Evolutionary conservation across 2,113 vertebrate genomes (phyloP).

Genomic region (Clinocottus analis): DNA sequence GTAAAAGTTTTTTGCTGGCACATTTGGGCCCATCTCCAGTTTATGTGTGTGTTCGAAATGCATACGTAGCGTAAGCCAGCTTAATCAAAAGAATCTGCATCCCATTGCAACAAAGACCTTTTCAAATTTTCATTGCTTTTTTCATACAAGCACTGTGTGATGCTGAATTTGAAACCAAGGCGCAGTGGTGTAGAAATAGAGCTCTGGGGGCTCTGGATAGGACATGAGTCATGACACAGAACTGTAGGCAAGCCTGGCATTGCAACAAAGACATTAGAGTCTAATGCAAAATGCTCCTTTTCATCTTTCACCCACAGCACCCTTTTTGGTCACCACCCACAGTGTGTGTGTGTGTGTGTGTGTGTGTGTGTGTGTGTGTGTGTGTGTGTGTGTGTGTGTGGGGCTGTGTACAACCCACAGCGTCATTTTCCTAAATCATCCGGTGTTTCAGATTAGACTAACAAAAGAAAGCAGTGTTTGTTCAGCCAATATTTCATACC

Average conservation of each 20-base stretch:
- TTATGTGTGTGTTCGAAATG: slow-evolving; percentile 9
- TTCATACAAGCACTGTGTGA: slow-evolving; percentile 15
- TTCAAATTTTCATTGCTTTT: slow-evolving; percentile 24
- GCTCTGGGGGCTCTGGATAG: slow-evolving; percentile 44
- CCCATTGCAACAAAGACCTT: slow-evolving; percentile 35
- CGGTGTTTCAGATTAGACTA: slow-evolving; percentile 45
- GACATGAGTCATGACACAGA: slow-evolving; percentile 71
- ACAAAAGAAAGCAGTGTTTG: slow-evolving; percentile 48
- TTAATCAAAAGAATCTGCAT: slow-evolving; percentile 46
- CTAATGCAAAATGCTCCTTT: slow-evolving; percentile 50
- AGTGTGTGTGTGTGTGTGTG: slow-evolving; percentile 6
- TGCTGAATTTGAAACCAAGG: slow-evolving; percentile 27
- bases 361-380: slow-evolving; percentile 7
- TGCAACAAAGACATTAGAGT: slow-evolving; percentile 59
- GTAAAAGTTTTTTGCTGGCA: slow-evolving; percentile 1
- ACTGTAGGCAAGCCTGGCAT: slow-evolving; percentile 67
- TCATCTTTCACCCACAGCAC: slow-evolving; percentile 67
- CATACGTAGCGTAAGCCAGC: background rate
- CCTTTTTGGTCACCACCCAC: slow-evolving; percentile 54
- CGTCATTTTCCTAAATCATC: slow-evolving; percentile 30
- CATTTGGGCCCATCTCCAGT: slow-evolving; percentile 5
- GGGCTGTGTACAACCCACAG: slow-evolving; percentile 22
- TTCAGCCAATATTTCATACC: slow-evolving; percentile 47
- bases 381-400: slow-evolving; percentile 3
- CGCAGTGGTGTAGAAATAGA: slow-evolving; percentile 33